phyloP scores from a whole-genome alignment of 2,888 invertebrate genomes.

The Protophormia terraenovae region DNA sequence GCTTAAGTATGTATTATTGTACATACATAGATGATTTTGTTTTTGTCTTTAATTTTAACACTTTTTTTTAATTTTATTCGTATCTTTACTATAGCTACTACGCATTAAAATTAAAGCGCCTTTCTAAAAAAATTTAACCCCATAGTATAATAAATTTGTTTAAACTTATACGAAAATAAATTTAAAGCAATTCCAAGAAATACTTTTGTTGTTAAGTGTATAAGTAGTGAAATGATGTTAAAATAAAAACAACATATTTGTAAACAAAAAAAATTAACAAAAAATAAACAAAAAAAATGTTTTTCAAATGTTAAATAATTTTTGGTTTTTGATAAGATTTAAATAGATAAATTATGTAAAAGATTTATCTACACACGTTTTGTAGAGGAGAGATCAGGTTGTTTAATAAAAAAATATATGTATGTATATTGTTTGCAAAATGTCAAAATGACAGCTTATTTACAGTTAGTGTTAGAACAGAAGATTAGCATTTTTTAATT shows the following conservation, averaged over 20 bases:
- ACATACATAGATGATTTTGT: too few species aligned
- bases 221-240: not conserved
- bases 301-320: not conserved
- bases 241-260: not conserved
- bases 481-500: too few species aligned
- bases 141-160: not conserved
- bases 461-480: too few species aligned
- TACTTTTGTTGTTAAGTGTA: not conserved
- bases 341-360: not conserved
- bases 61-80: not conserved
- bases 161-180: too few species aligned
- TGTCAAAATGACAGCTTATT: not conserved
- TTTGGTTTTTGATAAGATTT: constrained; percentile 12
- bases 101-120: not conserved
- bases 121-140: not conserved
- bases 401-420: not conserved
- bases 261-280: not conserved
- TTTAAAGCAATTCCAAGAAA: constrained; percentile 19
- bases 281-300: not conserved
- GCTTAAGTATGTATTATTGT: not conserved
- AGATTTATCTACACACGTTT: not conserved
- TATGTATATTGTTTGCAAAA: not conserved
- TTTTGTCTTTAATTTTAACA: not conserved
- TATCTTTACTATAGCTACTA: not conserved
- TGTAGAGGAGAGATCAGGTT: not conserved